A percentile compares a stretch with the other conserved stretches of the same genome.
Evolutionary conservation across 2,113 vertebrate species (phyloP).

Genomic region (Thamnophis sirtalis): DNA sequence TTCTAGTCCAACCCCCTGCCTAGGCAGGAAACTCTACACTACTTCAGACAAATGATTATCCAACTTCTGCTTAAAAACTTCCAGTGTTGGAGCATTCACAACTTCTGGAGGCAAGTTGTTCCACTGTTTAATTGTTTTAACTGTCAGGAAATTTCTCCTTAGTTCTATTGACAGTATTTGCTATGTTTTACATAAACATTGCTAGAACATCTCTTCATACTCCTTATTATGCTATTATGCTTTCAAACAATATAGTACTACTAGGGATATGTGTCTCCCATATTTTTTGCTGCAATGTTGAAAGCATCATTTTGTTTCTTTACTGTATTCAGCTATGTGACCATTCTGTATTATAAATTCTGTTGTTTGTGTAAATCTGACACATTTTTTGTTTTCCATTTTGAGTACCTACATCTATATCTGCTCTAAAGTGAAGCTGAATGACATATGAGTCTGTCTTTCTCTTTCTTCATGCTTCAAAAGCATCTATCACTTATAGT

Average conservation of each 20-base stretch:
- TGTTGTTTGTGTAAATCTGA: neutral
- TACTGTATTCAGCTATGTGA: neutral
- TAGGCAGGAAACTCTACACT: no score
- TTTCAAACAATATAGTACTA: neutral
- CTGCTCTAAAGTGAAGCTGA: neutral
- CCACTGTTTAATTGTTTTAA: no score
- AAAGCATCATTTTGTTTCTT: neutral
- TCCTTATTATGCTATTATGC: neutral
- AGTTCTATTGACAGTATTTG: neutral
- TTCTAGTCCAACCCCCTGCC: no score
- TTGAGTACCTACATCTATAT: neutral
- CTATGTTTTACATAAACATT: neutral
- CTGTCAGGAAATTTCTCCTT: no score
- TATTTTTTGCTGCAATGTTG: no score
- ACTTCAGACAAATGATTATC: no score
- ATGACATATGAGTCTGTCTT: neutral
- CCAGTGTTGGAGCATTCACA: no score
- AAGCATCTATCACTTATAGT: neutral
- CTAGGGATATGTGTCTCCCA: neutral
- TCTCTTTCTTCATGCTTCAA: neutral
- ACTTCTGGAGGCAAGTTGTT: no score
- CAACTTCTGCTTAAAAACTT: no score
- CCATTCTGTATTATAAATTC: neutral
- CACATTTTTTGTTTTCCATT: neutral
- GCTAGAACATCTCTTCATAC: neutral